Percentiles rank a stretch among this genome's conserved stretches.
These are phyloP conservation scores for Lasioglossum albipes DNA, from an alignment of 1,140 invertebrate species.

Conservation along the genomic window DNA sequence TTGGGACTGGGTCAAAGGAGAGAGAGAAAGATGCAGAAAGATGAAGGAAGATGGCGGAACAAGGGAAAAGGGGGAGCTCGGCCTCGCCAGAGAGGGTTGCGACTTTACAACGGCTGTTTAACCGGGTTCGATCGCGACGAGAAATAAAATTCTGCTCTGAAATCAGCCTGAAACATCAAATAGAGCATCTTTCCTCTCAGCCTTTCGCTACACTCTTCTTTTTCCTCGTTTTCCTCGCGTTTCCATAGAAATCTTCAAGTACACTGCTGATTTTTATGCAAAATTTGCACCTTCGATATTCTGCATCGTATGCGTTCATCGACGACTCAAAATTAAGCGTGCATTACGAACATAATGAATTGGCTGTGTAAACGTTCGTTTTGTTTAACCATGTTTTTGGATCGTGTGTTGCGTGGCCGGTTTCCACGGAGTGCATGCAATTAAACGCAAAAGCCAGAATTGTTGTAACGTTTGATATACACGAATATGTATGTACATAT, in stretches of 20 bases:
- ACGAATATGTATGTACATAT: too few relatives aligned
- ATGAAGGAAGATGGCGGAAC: conserved; percentile 5
- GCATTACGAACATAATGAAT: too few relatives aligned
- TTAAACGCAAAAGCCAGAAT: too few relatives aligned
- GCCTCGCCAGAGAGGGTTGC: conserved; percentile 33
- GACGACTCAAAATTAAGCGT: too few relatives aligned
- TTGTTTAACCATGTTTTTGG: too few relatives aligned
- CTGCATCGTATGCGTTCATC: too few relatives aligned
- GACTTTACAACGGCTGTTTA: conserved; percentile 5
- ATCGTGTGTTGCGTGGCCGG: too few relatives aligned
- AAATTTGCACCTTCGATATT: too few relatives aligned
- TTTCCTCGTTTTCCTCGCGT: neutral
- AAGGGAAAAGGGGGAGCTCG: conserved; percentile 29
- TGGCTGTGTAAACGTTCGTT: too few relatives aligned
- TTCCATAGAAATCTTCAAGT: neutral
- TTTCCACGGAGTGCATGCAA: too few relatives aligned
- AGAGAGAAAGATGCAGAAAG: conserved; percentile 10
- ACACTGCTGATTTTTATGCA: too few relatives aligned
- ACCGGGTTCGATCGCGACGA: neutral
- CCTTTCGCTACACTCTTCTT: neutral
- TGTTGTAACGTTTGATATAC: too few relatives aligned
- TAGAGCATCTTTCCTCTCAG: neutral
- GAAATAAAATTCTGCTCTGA: neutral
- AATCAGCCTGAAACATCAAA: neutral
- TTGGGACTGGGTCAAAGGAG: conserved; percentile 45